A percentile compares a stretch with the other conserved stretches of the same genome.
Conservation (phyloP, 2,888 invertebrate genomes). For the Lepas anatifera region DNA sequence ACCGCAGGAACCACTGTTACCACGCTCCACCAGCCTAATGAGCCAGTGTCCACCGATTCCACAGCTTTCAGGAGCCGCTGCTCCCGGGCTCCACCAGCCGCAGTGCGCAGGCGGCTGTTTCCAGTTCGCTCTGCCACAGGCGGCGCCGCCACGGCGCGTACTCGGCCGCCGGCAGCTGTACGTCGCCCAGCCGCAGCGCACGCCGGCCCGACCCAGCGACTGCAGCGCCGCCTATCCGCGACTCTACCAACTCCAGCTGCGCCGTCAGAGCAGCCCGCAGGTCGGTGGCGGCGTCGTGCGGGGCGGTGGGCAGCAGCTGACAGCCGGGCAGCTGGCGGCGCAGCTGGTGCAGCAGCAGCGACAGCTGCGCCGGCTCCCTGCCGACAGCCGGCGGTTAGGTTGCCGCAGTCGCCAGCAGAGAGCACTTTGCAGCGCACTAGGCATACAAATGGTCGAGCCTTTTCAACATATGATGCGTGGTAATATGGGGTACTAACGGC, state of each 20-base stretch:
- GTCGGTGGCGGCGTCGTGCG: not conserved
- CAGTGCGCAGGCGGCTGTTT: not conserved
- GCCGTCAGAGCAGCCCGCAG: not conserved
- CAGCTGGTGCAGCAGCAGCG: constrained; percentile 2
- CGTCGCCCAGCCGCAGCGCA: not conserved
- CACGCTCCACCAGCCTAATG: no score
- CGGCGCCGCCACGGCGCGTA: not conserved
- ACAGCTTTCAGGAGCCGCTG: no score
- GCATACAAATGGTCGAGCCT: no score
- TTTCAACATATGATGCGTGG: no score
- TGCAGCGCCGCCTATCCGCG: not conserved
- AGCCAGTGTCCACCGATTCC: no score
- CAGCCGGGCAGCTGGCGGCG: not conserved
- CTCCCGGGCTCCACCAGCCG: not conserved
- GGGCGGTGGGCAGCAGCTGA: not conserved
- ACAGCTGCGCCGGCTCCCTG: not conserved
- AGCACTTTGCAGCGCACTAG: no score
- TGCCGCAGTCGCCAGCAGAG: not conserved
- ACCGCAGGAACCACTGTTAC: no score
- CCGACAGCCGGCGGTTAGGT: not conserved
- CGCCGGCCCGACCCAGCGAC: not conserved
- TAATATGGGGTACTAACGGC: no score
- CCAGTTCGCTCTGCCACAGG: not conserved
- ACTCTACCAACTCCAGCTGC: not conserved
- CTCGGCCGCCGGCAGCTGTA: not conserved